Base-by-base conservation (phyloP, 2,113 vertebrate genomes). In the Apodemus sylvaticus region DNA sequence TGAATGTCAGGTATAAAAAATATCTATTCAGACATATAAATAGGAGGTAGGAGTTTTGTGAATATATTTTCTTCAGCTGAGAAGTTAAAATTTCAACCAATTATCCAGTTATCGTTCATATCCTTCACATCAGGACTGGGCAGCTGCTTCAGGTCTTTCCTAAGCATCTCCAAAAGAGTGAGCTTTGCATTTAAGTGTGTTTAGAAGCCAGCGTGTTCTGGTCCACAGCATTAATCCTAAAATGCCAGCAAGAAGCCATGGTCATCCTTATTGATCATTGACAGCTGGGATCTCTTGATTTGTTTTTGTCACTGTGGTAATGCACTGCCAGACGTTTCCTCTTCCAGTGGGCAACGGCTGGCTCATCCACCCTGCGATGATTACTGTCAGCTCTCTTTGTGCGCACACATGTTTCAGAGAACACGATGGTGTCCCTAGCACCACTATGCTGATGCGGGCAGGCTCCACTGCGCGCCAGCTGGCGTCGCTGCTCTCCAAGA, bases 401-500 rank as follows among this genome's bases (percentile, higher is more conserved):
- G 88, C 92, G 71, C 85, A 62, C 29, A 29, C 79, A 60, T 89
- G 94, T 85, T 96, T 94, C 45, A 82, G 95, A 93, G 74, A 77
- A 78, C 76, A 96, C 92, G 78, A 45, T 86, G 94, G 95, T 94
- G 86, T 96, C 81, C 71, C 90, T 76, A 53, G 60, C 94, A 93
- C 89, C 97, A 95, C 89, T 96, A 92, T 83, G 95, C 95, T 96
- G 97, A 95, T 82, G 42, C 66, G 82, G 94, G 42, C n/a, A n/a
- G n/a, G n/a, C 90, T 82, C 90, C 66, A 60, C 77, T 87, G 85
- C 29, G 19, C 24, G 88, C 94, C 96, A 96, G 96, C 94, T 96
- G 95, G 90, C 86, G 24, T 92, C 74, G 66, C 97, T 94, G 58
- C 68, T 83, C 88, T 94, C 92, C 90, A 86, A 95, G 92, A 92